Conservation (phyloP, 2,888 invertebrate species). For the Drosophila crucigera region DNA sequence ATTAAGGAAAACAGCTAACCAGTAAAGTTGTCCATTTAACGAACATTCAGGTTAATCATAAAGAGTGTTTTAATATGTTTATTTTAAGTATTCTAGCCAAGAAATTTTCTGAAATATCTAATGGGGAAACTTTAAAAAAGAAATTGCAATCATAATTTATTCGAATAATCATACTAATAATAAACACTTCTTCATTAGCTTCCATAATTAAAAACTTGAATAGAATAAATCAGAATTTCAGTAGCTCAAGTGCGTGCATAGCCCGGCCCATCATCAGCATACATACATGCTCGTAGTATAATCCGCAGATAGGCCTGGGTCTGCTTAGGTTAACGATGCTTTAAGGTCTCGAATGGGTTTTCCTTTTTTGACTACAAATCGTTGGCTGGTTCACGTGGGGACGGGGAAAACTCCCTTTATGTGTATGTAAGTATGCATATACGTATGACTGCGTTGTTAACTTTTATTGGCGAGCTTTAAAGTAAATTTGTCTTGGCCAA, state of each 20-base stretch:
- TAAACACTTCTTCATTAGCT: neutral
- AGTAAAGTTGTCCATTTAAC: neutral
- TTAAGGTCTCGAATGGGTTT: slow-evolving; percentile 42
- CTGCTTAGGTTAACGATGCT: slow-evolving; percentile 44
- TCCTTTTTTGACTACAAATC: slow-evolving; percentile 27
- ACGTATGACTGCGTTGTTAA: slow-evolving; percentile 69
- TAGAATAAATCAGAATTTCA: slow-evolving; percentile 13
- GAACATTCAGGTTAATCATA: neutral
- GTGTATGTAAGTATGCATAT: slow-evolving; percentile 60
- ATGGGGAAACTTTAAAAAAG: neutral
- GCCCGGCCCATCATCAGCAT: slow-evolving; percentile 12
- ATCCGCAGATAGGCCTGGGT: slow-evolving; percentile 1
- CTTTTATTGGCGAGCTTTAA: slow-evolving; percentile 81
- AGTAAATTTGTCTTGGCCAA: slow-evolving; percentile 77
- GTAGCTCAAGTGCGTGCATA: neutral
- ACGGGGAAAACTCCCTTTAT: slow-evolving; percentile 44
- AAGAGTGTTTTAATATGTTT: neutral
- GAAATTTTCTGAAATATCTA: neutral
- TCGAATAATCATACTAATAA: neutral
- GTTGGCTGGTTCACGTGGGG: slow-evolving; percentile 2
- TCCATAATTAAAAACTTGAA: slow-evolving; percentile 19
- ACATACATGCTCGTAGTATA: neutral
- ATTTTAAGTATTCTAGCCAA: neutral
- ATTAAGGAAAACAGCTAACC: slow-evolving; percentile 1
- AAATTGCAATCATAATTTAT: neutral